Evolutionary conservation across 1,140 invertebrate species (phyloP).

Genomic region (Brachionus paranguensis): DNA sequence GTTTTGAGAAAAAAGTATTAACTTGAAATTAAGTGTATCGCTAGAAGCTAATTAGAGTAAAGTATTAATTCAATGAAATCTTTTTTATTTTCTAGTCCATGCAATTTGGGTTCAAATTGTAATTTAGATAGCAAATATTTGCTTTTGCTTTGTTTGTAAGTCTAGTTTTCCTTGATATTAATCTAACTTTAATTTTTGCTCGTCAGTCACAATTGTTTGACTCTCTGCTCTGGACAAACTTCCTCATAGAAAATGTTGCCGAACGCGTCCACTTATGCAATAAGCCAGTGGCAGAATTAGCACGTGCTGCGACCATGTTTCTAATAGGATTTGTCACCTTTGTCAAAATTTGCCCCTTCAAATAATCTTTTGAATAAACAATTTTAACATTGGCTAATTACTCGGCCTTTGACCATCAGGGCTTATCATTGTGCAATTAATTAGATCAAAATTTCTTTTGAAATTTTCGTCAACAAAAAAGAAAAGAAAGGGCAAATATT

Average conservation of each 20-base stretch:
- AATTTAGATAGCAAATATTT: slow-evolving; percentile 31
- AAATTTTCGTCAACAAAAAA: background rate
- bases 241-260: background rate
- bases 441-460: background rate
- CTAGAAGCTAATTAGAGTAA: slow-evolving; percentile 14
- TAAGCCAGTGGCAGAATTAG: background rate
- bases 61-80: slow-evolving; percentile 38
- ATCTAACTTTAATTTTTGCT: background rate
- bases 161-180: slow-evolving; percentile 34
- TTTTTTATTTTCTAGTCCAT: background rate
- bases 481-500: background rate
- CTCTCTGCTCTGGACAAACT: background rate
- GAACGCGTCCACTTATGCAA: background rate
- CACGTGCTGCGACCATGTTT: background rate
- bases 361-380: background rate
- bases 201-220: background rate
- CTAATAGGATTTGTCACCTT: background rate
- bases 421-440: slow-evolving; percentile 14
- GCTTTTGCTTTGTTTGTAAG: background rate
- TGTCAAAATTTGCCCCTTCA: background rate
- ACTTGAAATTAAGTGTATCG: slow-evolving; percentile 18
- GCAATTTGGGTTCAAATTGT: background rate
- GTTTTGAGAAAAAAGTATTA: slow-evolving; percentile 13
- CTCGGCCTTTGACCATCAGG: background rate
- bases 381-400: background rate